Conservation (phyloP, 2,113 vertebrate genomes). For the Pampusana beccarii region DNA sequence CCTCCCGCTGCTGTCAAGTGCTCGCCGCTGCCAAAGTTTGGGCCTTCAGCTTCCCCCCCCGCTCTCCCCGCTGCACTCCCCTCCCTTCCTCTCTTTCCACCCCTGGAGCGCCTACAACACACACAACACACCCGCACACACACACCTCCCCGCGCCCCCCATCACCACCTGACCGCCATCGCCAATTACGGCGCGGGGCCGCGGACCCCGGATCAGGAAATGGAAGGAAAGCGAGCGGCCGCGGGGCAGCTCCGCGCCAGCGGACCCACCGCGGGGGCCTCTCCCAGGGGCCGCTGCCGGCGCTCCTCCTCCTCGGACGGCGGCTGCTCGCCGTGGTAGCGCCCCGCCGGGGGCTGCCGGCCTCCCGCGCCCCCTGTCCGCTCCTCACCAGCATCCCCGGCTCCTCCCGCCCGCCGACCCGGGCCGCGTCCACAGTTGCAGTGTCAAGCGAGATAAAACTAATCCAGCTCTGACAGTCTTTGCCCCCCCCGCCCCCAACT, state of each 20-base stretch:
- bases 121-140: slow-evolving; percentile 7
- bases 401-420: not conserved
- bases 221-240: slow-evolving; percentile 24
- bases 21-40: slow-evolving; percentile 50
- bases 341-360: not conserved
- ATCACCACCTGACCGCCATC: slow-evolving; percentile 74
- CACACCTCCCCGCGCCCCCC: not conserved
- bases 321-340: not conserved
- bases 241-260: not conserved
- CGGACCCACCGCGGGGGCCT: not conserved
- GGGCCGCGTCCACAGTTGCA: not conserved
- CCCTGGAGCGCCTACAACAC: slow-evolving; percentile 44
- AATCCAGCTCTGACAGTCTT: not conserved
- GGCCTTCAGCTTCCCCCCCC: not conserved
- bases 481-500: not conserved
- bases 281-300: not conserved
- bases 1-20: slow-evolving; percentile 87
- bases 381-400: not conserved
- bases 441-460: slow-evolving; percentile 14
- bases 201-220: slow-evolving; percentile 86
- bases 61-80: not conserved
- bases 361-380: not conserved
- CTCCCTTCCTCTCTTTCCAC: slow-evolving; percentile 8
- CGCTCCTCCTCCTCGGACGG: not conserved
- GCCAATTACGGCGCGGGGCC: slow-evolving; percentile 67